Percentiles rank a stretch among this genome's conserved stretches.
Conservation (phyloP, 2,797 vertebrate species). For the Limnodromus scolopaceus region DNA sequence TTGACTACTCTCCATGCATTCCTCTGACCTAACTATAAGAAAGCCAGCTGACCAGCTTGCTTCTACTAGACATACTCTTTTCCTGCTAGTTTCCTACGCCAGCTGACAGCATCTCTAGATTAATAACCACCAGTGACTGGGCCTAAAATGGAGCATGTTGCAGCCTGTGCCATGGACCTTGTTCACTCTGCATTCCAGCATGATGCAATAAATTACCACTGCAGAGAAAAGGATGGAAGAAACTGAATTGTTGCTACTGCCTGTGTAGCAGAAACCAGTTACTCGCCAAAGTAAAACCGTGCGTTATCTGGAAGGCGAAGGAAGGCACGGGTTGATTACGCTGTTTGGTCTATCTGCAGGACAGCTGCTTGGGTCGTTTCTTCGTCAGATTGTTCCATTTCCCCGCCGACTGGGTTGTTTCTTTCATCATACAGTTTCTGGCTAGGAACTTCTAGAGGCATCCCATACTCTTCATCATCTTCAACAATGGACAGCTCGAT, state of each 20-base stretch:
- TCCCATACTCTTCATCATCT: constrained; percentile 70
- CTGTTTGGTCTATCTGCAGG: constrained; percentile 75
- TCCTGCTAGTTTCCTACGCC: neutral
- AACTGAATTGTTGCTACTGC: neutral
- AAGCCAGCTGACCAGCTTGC: neutral
- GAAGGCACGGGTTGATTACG: neutral
- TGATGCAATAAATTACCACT: neutral
- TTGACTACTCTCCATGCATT: neutral
- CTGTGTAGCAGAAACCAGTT: neutral
- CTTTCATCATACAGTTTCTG: constrained; percentile 65
- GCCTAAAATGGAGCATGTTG: neutral
- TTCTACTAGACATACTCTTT: neutral
- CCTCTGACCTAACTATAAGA: neutral
- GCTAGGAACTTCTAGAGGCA: constrained; percentile 44
- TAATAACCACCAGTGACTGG: neutral
- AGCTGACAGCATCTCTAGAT: neutral
- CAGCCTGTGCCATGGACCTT: neutral
- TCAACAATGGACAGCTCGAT: constrained; percentile 77
- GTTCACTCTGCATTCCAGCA: neutral
- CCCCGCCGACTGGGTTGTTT: neutral
- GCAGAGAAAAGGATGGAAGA: neutral
- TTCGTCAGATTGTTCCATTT: constrained; percentile 60
- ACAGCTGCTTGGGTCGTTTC: constrained; percentile 63
- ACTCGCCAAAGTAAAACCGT: rapidly evolving
- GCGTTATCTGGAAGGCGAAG: neutral